Evolutionary conservation across 2,888 invertebrate species (phyloP).

Genomic region (Gonocerus acuteangulatus): DNA sequence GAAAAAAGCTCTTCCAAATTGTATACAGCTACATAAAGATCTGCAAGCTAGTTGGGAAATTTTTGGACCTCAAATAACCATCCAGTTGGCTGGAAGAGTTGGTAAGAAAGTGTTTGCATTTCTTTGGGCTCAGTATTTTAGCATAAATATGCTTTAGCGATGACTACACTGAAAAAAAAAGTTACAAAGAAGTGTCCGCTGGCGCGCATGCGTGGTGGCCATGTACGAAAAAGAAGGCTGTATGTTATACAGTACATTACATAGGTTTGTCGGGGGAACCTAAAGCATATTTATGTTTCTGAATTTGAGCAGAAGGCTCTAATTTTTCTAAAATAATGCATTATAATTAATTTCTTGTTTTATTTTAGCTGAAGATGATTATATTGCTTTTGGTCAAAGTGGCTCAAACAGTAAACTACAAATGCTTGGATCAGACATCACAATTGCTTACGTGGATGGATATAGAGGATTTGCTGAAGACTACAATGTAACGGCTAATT

Average conservation of each 20-base stretch:
- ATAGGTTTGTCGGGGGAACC: too few species aligned
- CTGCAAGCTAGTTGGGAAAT: conserved; percentile 83
- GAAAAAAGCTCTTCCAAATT: conserved; percentile 66
- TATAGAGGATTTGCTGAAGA: conserved; percentile 67
- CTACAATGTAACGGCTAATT: conserved; percentile 75
- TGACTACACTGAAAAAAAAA: too few species aligned
- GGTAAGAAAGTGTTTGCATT: conserved; percentile 42
- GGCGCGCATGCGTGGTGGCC: too few species aligned
- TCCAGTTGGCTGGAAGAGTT: conserved; percentile 73
- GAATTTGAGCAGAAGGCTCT: too few species aligned
- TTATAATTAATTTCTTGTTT: background rate
- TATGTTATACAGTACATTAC: too few species aligned
- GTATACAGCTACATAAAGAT: conserved; percentile 75
- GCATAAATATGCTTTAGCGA: too few species aligned
- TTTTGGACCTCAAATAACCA: conserved; percentile 78
- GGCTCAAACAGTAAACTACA: conserved; percentile 61
- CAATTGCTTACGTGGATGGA: conserved; percentile 65
- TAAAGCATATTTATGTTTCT: too few species aligned
- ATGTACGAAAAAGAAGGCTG: too few species aligned
- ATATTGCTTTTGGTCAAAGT: conserved; percentile 83
- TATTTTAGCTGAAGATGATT: conserved; percentile 55
- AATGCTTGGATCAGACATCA: conserved; percentile 81
- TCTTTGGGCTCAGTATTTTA: too few species aligned
- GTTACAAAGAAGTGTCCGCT: too few species aligned
- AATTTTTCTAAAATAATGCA: too few species aligned